These are phyloP conservation scores for Mesodorylaimus sp. DNA, from an alignment of 2,888 invertebrate species.

Conservation along the genomic window DNA sequence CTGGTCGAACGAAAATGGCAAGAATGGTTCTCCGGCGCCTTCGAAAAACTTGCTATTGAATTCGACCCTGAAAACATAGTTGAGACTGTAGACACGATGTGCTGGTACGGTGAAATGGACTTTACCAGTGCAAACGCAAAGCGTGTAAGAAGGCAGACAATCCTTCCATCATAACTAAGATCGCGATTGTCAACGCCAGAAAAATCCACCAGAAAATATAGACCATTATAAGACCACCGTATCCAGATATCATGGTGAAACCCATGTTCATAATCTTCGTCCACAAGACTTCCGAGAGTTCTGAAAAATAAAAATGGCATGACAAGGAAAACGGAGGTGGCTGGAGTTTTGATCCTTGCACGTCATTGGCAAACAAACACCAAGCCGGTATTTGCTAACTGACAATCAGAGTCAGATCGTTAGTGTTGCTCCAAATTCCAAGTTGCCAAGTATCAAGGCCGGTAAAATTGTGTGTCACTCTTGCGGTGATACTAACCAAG, in stretches of 20 bases:
- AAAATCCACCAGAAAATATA: conserved; percentile 26
- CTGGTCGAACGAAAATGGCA: conserved; percentile 81
- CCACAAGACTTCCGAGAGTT: conserved; percentile 72
- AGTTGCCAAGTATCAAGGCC: too few species aligned
- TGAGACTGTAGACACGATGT: too few species aligned
- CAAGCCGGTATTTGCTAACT: too few species aligned
- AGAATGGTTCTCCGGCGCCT: conserved; percentile 72
- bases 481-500: too few species aligned
- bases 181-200: conserved; percentile 25
- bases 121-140: conserved; percentile 31
- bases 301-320: conserved; percentile 25
- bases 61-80: conserved; percentile 70
- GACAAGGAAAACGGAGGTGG: too few species aligned
- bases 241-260: conserved; percentile 53
- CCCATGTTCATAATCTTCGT: conserved; percentile 57
- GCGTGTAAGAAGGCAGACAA: conserved; percentile 31
- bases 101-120: too few species aligned
- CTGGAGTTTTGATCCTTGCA: too few species aligned
- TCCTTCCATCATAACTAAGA: conserved; percentile 30
- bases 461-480: too few species aligned
- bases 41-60: conserved; percentile 95
- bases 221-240: conserved; percentile 51
- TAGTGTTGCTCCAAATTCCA: too few species aligned
- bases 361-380: too few species aligned
- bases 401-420: too few species aligned